Evolutionary conservation across 2,113 vertebrate species (phyloP), one percentile per base, ranked within the genome.

Genomic region (Talpa occidentalis): DNA sequence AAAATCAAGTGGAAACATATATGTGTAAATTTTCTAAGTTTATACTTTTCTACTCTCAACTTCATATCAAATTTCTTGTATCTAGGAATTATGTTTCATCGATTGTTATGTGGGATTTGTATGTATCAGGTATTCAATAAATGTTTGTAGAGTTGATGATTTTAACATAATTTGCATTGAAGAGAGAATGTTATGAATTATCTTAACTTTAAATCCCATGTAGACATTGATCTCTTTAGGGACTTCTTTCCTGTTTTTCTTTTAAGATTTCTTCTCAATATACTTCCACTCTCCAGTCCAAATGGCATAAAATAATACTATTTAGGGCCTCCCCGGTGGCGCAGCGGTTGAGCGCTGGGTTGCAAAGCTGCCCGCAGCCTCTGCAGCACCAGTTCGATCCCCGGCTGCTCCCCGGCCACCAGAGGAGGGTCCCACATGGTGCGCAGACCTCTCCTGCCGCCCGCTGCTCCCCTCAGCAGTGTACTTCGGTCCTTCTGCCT

Each of bases 251-350:
- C 1, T 74, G 83, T 91, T 56, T 42, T 30, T 16, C 30, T n/a
- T 44, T 84, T 81, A 52, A 84, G 3, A 73, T 78, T 95, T 96
- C 7, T 86, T 93, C 60, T 93, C 32, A 19, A 19, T 82, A 32
- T 2, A 40, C 3, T 90, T 95, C 17, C 9, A 73, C 47, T 89
- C 17, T 72, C 81, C 26, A 44, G 0, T 96, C 19, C 28, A 40
- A 80, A 21, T 59, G 21, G 12, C n/a, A 28, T 9, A 88, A 77
- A 90, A 42, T 62, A 26, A 40, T 60, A 69, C 11, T 28, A 16
- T 62, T 88, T 88, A 81, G n/a, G n/a, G n/a, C n/a, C n/a, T n/a
- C n/a, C n/a, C n/a, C n/a, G n/a, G n/a, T n/a, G n/a, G n/a, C n/a
- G n/a, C n/a, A n/a, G n/a, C n/a, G n/a, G n/a, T n/a, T n/a, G n/a